Conservation (phyloP, 2,797 vertebrate species). For the Tenualosa thibaudeaui region DNA sequence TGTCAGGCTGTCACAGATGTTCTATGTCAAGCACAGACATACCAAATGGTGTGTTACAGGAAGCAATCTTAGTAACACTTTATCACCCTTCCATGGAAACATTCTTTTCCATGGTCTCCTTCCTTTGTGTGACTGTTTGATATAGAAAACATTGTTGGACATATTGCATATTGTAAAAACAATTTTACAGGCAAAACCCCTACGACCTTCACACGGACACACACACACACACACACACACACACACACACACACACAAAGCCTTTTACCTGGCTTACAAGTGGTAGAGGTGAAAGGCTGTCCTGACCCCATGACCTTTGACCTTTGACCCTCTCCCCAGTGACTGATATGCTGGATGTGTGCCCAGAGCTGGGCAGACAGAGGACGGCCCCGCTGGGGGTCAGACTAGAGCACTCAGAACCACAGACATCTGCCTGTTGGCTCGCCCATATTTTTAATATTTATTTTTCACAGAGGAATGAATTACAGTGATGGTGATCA, state of each 20-base stretch:
- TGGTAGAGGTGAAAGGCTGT: neutral
- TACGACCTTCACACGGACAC: neutral
- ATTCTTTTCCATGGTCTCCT: neutral
- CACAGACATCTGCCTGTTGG: neutral
- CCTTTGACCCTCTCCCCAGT: neutral
- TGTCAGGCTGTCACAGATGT: neutral
- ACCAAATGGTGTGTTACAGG: neutral
- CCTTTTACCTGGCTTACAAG: neutral
- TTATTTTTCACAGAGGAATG: too few species aligned
- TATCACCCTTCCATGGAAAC: neutral
- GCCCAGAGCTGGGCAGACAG: neutral
- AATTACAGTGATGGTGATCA: too few species aligned
- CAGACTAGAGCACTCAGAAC: neutral
- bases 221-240: constrained; percentile 9
- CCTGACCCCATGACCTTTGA: neutral
- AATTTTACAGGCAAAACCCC: neutral
- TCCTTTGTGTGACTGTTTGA: neutral
- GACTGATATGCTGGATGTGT: neutral
- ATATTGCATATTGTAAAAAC: neutral
- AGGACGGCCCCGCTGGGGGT: neutral
- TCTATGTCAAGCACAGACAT: neutral
- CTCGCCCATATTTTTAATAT: too few species aligned
- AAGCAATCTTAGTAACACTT: neutral
- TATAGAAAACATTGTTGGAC: neutral
- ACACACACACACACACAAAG: neutral